Evolutionary conservation across 64 coral and sea anemone species (phyloP).

Genomic region (Actinia tenebrosa): DNA sequence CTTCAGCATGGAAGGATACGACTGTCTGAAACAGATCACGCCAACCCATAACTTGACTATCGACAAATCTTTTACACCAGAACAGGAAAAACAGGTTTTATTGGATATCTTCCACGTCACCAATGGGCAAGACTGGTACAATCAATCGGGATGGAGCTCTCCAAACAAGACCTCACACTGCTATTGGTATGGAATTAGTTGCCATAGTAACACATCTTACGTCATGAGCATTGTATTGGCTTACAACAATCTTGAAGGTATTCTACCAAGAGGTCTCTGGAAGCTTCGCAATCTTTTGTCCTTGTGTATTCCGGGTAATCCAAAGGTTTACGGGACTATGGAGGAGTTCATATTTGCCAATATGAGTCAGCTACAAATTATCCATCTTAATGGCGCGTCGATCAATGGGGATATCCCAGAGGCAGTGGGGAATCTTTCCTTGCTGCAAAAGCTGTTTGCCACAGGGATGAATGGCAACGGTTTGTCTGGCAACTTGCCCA

Average conservation of each 20-base stretch:
- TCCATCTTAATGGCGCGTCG: conserved; percentile 24
- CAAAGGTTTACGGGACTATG: conserved; percentile 13
- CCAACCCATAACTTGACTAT: background rate
- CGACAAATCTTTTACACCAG: conserved; percentile 26
- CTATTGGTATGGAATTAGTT: conserved; percentile 42
- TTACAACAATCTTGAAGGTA: conserved; percentile 38
- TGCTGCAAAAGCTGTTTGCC: conserved; percentile 17
- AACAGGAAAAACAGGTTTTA: conserved; percentile 48
- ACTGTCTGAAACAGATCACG: conserved; percentile 9
- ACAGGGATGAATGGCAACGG: conserved; percentile 16
- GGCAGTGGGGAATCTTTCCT: background rate
- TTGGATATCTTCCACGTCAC: conserved; percentile 25
- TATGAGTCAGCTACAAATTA: conserved; percentile 6
- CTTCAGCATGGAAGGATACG: conserved; percentile 2
- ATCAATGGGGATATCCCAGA: conserved; percentile 19
- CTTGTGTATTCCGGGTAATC: conserved; percentile 27
- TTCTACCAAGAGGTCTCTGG: conserved; percentile 23
- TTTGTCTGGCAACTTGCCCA: conserved; percentile 20
- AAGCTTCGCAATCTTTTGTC: conserved; percentile 33
- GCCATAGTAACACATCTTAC: conserved; percentile 28
- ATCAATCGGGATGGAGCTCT: conserved; percentile 7
- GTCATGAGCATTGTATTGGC: conserved; percentile 41
- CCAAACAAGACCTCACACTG: conserved; percentile 25
- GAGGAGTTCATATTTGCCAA: conserved; percentile 31
- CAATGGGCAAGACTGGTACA: conserved; percentile 24